These are phyloP conservation scores for Synodontis membranacea DNA, from an alignment of 2,113 vertebrate species.

Conservation along the genomic window DNA sequence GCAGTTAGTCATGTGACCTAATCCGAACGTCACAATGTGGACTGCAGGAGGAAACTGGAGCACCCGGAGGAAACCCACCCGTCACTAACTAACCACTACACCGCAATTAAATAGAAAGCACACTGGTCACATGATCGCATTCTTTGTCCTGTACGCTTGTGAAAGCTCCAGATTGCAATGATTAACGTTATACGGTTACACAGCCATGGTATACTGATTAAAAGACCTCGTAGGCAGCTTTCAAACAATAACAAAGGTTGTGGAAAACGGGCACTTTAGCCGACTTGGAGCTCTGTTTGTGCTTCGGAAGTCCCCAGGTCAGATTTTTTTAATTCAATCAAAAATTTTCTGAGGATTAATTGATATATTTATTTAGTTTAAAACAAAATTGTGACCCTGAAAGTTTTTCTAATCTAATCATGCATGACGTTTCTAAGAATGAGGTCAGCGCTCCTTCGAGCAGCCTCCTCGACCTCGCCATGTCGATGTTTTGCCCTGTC, in stretches of 20 bases:
- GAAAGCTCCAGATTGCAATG: not conserved
- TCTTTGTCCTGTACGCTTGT: not conserved
- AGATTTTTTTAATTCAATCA: not conserved
- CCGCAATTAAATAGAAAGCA: not conserved
- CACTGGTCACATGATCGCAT: not conserved
- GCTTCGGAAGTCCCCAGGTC: not conserved
- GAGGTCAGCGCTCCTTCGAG: not conserved
- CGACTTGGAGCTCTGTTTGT: not conserved
- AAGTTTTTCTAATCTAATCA: not conserved
- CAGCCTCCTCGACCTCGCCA: not conserved
- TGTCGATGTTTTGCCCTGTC: conserved; percentile 3
- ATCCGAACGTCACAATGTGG: no score
- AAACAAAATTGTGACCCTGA: not conserved
- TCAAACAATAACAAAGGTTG: not conserved
- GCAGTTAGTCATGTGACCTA: no score
- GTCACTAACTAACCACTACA: not conserved
- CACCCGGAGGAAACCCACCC: no score
- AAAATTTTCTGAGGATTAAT: not conserved
- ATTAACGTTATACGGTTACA: not conserved
- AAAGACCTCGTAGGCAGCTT: not conserved
- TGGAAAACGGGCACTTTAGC: not conserved
- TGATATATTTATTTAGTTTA: no score
- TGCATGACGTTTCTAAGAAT: not conserved
- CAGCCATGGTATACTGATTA: not conserved
- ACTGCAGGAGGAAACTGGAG: no score